Evolutionary conservation across 1,140 invertebrate genomes (phyloP).

Genomic region (Coptotermes formosanus): DNA sequence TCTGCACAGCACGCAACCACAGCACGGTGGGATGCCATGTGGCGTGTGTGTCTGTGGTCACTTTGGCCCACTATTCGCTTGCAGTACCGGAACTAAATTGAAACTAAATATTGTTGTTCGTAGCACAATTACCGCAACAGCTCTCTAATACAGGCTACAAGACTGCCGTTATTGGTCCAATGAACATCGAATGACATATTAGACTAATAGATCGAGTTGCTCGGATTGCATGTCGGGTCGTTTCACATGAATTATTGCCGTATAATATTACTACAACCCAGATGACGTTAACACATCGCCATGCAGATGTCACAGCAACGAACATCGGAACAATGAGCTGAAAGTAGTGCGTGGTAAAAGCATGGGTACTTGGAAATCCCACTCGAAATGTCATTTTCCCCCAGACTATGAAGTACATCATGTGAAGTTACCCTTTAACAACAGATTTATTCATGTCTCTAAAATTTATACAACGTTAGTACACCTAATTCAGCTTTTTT

Average conservation of each 20-base stretch:
- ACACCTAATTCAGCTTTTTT: too few relatives aligned
- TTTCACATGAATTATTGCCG: not conserved
- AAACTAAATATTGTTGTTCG: not conserved
- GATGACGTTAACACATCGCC: not conserved
- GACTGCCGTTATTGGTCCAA: not conserved
- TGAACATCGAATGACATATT: not conserved
- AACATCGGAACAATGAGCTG: not conserved
- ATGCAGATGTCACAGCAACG: not conserved
- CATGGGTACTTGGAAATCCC: too few relatives aligned
- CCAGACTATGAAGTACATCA: too few relatives aligned
- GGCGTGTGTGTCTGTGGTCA: not conserved
- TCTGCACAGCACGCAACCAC: not conserved
- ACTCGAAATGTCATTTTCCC: too few relatives aligned
- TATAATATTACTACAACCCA: not conserved
- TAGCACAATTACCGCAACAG: not conserved
- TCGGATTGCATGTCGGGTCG: not conserved
- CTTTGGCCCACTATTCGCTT: too few relatives aligned
- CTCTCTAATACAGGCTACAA: not conserved
- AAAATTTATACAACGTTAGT: too few relatives aligned
- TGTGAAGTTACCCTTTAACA: too few relatives aligned
- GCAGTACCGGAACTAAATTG: not conserved
- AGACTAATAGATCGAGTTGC: not conserved
- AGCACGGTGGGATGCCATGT: not conserved
- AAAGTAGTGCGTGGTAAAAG: not conserved
- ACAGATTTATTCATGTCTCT: too few relatives aligned